Base-by-base conservation (phyloP, 1,140 invertebrate genomes). In the Drosophila tani region DNA sequence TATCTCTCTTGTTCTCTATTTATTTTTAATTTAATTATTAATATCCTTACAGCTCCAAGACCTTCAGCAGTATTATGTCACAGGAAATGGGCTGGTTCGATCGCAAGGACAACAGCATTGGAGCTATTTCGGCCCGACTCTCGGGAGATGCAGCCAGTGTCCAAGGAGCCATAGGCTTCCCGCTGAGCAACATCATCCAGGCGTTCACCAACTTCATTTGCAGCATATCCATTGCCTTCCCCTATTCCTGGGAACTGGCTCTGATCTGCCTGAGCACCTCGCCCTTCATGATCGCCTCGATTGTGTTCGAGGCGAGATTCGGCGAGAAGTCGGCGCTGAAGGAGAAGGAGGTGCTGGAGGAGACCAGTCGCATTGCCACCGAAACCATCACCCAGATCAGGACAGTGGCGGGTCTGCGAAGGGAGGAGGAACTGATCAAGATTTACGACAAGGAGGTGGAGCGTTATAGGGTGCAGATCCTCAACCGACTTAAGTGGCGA, bases 41-140 rank as follows among this genome's bases (percentile, higher is more conserved):
- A 14, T 1, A 14, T 14, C 12, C 35, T 9, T 63, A 0, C 17
- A 95, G 97, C 53, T 95, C 94, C 38, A 93, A 94, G 51, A 93
- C 95, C 7, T 96, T 97, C 77, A 79, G 78, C 5, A 93, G 94
- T 1, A 96, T 97, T 92, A 81, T 97, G 78, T 93, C 93, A 9
- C 95, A 98, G 94, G 97, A 98, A 92, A 96, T 97, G 78, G 96
- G 94, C 1, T 98, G 95, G 95, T 98, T 95, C 84, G 97, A 98
- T 91, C 94, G 95, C 53, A 95, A 96, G 50, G 93, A 93, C 7
- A 97, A 98, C 86, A 96, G 95, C 43, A 96, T 97, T 4, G 97
- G 97, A 1, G 95, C 96, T 0, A 91, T 98, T 0, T 97, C 96
- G 75, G 95, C 96, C 2, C 94, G 96, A 45, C 92, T 98, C 2